Evolutionary conservation across 2,113 vertebrate genomes (phyloP).

Genomic region (Saguinus midas): DNA sequence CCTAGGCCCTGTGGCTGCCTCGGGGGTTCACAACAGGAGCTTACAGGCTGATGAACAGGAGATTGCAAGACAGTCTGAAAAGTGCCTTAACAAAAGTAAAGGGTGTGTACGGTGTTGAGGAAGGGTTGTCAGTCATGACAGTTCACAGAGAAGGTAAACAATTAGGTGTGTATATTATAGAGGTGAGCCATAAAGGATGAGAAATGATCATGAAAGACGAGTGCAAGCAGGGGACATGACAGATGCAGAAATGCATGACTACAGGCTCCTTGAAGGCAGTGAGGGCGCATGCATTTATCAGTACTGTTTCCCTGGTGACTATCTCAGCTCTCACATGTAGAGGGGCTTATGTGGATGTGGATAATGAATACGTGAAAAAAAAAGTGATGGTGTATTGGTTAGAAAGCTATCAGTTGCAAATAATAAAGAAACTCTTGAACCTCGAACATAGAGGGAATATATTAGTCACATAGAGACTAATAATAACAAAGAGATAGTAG

Average conservation of each 20-base stretch:
- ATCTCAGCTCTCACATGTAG: neutral
- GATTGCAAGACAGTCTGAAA: neutral
- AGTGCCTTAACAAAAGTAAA: neutral
- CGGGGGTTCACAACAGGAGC: neutral
- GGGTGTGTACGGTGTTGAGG: rapidly evolving
- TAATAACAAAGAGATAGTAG: neutral
- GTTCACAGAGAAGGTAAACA: neutral
- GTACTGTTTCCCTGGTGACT: neutral
- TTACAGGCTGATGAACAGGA: neutral
- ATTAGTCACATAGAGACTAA: neutral
- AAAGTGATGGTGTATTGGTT: neutral
- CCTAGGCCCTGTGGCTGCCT: neutral
- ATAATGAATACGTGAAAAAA: neutral
- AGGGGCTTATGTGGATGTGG: neutral
- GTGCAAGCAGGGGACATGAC: neutral
- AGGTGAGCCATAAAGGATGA: neutral
- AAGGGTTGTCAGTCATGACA: neutral
- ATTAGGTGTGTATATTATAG: neutral
- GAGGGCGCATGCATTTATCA: too few relatives aligned
- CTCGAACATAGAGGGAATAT: neutral
- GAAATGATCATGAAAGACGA: neutral
- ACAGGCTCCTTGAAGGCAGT: neutral
- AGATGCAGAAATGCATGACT: neutral
- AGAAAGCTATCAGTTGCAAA: neutral
- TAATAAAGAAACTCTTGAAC: neutral